These are phyloP conservation scores for Aix galericulata DNA, from an alignment of 2,113 vertebrate species.

Conservation along the genomic window DNA sequence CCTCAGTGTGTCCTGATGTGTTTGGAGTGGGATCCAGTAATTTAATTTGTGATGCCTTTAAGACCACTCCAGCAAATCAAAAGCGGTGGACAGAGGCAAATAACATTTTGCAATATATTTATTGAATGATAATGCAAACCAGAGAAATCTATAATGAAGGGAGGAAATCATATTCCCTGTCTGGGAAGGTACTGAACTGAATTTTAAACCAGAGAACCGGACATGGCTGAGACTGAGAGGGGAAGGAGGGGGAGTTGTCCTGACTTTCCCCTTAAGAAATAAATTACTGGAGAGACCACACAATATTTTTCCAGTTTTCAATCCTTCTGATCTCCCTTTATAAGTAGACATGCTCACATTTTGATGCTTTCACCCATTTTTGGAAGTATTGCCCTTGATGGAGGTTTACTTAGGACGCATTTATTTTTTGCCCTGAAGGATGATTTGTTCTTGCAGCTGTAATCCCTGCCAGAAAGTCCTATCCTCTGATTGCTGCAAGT, in stretches of 20 bases:
- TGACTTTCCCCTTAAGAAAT: background rate
- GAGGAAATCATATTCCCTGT: slow-evolving; percentile 15
- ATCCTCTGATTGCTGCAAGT: background rate
- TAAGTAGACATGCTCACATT: background rate
- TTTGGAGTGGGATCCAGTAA: background rate
- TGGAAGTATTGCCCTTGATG: background rate
- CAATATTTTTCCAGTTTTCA: background rate
- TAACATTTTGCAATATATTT: slow-evolving; percentile 9
- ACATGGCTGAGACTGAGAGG: background rate
- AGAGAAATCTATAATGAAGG: slow-evolving; percentile 1
- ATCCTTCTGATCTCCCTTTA: slow-evolving; percentile 10
- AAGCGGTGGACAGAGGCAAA: background rate
- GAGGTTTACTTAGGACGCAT: background rate
- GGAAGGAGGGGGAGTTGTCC: background rate
- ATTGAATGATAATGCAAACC: slow-evolving; percentile 40
- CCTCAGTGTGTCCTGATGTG: background rate
- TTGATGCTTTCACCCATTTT: background rate
- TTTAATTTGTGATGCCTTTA: slow-evolving; percentile 27
- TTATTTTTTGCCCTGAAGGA: background rate
- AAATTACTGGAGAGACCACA: slow-evolving; percentile 21
- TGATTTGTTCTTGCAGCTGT: background rate
- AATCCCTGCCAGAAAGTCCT: background rate
- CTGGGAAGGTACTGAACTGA: slow-evolving; percentile 15
- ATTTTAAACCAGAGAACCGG: slow-evolving; percentile 40
- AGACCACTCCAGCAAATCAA: slow-evolving; percentile 1